phyloP scores from a whole-genome alignment of 2,888 invertebrate species.

The Plagodis pulveraria region DNA sequence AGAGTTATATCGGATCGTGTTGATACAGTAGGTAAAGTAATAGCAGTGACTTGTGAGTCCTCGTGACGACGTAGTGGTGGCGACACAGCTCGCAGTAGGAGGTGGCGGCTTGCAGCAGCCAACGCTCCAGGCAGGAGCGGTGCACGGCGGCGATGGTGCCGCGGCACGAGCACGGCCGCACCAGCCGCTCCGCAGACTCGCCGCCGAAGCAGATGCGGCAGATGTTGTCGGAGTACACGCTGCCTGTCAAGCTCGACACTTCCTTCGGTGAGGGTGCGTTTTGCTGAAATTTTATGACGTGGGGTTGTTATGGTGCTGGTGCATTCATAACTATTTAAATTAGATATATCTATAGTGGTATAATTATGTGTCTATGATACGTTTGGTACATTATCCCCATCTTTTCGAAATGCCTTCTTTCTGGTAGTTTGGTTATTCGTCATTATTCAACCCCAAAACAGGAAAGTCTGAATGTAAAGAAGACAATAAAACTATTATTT shows the following conservation, averaged over 20 bases:
- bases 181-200: conserved; percentile 74
- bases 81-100: conserved; percentile 80
- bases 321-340: no score
- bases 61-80: conserved; percentile 75
- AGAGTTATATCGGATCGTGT: not conserved
- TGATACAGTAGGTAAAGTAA: not conserved
- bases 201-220: conserved; percentile 82
- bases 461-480: no score
- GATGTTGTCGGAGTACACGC: conserved; percentile 66
- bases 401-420: no score
- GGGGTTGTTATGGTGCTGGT: no score
- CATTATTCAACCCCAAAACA: no score
- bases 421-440: no score
- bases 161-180: conserved; percentile 77
- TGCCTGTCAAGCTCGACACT: conserved; percentile 57
- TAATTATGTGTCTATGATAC: no score
- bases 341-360: no score
- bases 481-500: no score
- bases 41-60: conserved; percentile 68
- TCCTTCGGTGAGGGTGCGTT: conserved; percentile 54
- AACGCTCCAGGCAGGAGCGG: conserved; percentile 77
- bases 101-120: conserved; percentile 78
- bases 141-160: conserved; percentile 80
- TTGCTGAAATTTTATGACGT: conserved; percentile 20
- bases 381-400: no score